Percentiles rank a stretch among this genome's conserved stretches.
Conservation (phyloP, 2,888 invertebrate species). For the Tipula vernalis region DNA sequence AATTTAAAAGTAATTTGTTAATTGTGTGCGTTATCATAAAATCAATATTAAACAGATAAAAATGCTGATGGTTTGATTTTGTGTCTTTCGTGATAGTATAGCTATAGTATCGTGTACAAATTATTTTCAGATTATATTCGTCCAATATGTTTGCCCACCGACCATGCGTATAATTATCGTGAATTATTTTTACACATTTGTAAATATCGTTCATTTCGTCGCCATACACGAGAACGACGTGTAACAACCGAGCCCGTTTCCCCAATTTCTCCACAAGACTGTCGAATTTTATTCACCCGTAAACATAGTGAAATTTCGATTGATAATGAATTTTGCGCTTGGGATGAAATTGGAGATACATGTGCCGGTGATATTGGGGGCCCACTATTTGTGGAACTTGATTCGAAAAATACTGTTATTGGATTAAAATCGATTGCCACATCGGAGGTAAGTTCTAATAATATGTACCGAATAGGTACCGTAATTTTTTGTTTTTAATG, state of each 20-base stretch:
- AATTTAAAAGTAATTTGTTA: not conserved
- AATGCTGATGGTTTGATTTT: not conserved
- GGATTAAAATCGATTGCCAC: constrained; percentile 18
- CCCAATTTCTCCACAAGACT: constrained; percentile 19
- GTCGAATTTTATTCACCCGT: constrained; percentile 17
- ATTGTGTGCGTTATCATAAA: not conserved
- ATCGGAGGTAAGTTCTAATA: constrained; percentile 12
- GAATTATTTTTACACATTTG: constrained; percentile 18
- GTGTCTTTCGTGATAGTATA: not conserved
- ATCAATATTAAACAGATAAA: not conserved
- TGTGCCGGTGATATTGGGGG: constrained; percentile 20
- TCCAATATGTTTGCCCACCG: constrained; percentile 18
- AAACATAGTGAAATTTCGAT: constrained; percentile 15
- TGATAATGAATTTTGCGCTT: constrained; percentile 18
- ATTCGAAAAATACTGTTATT: constrained; percentile 17
- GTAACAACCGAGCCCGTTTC: constrained; percentile 12
- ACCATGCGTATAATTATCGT: constrained; percentile 18
- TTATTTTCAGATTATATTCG: constrained; percentile 16
- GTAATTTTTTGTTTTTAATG: constrained; percentile 5
- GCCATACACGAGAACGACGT: not conserved
- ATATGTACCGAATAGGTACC: not conserved
- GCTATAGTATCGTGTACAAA: not conserved
- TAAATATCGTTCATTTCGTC: constrained; percentile 13
- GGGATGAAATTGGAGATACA: constrained; percentile 20
- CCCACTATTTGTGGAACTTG: constrained; percentile 16